These are phyloP conservation scores for Furnarius figulus DNA, from an alignment of 2,113 vertebrate genomes.

Conservation along the genomic window DNA sequence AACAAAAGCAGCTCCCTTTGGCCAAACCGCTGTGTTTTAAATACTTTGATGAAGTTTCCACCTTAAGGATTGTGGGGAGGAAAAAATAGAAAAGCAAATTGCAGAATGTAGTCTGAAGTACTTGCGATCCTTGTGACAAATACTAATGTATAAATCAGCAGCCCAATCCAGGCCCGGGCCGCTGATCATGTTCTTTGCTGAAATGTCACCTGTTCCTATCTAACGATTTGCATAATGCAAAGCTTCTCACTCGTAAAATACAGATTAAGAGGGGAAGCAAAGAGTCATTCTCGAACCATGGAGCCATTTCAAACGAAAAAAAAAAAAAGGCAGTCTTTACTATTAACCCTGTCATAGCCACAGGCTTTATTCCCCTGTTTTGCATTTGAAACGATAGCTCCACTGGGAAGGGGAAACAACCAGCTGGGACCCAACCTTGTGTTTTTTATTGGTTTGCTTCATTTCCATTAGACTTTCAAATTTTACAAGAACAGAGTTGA, in stretches of 20 bases:
- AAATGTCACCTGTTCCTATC: conserved; percentile 99
- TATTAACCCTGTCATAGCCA: conserved; percentile 85
- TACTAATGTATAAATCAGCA: conserved; percentile 99
- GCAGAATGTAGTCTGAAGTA: conserved; percentile 81
- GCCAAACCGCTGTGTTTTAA: background rate
- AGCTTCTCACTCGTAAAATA: conserved; percentile 99
- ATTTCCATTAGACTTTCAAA: background rate
- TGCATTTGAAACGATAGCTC: background rate
- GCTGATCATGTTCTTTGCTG: conserved; percentile 91
- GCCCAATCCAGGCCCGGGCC: conserved; percentile 84
- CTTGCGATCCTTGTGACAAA: conserved; percentile 89
- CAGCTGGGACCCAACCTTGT: background rate
- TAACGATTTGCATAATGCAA: conserved; percentile 99
- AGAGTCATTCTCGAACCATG: conserved; percentile 93
- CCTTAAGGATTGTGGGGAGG: conserved; percentile 78
- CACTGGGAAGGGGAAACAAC: background rate
- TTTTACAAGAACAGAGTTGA: background rate
- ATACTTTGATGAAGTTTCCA: conserved; percentile 76
- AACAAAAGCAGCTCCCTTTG: background rate
- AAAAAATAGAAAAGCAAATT: conserved; percentile 73
- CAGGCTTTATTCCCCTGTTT: background rate
- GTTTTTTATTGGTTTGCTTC: background rate
- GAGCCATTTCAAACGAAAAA: conserved; percentile 87
- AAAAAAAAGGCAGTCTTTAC: conserved; percentile 65
- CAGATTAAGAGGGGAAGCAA: conserved; percentile 98